Base-by-base conservation (phyloP, 2,888 invertebrate species). In the Gastracanthus pulcherrimus region DNA sequence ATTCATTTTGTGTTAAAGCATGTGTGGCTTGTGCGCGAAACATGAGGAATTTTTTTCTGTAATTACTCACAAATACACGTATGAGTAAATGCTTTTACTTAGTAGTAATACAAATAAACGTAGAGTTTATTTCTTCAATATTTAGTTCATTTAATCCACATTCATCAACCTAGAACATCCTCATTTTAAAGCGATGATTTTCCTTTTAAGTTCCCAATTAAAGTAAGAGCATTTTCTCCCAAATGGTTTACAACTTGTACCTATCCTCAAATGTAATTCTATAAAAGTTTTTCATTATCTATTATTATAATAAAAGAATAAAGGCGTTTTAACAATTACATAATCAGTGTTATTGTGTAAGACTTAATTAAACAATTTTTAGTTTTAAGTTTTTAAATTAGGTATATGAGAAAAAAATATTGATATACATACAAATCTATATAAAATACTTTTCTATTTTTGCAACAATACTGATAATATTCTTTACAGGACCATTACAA, bases 21-120 rank as follows among this genome's bases (percentile, higher is more conserved):
- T 38, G 48, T 58, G 69, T 80, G 70, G 48, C 51, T 71, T 69
- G 36, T 76, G 75, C 66, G 75, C 41, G 38, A 74, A 76, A 64
- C 70, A 62, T 34, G 26, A 71, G 41, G 16, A 45, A 76, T 55
- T 74, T 77, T 71, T 72, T 77, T 74, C 70, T 80, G 80, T 82
- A 82, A 79, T 71, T 82, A 82, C 62, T 76, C 67, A 45, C n/a
- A 71, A 72, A 62, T 72, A 76, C 60, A 76, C 19, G 26, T 38
- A 62, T 74, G 80, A 82, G 82, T 76, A 82, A 82, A 76, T 80
- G 80, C 82, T 82, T 82, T 80, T 82, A 76, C 74, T 60, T 72
- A 64, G 76, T 75, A 62, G 80, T 66, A 67, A 72, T 76, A 72
- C 75, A 76, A 75, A 80, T 81, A 81, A 77, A 83, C 41, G 67